Conservation (phyloP, 2,888 invertebrate genomes). For the Flexamia atlantica region DNA sequence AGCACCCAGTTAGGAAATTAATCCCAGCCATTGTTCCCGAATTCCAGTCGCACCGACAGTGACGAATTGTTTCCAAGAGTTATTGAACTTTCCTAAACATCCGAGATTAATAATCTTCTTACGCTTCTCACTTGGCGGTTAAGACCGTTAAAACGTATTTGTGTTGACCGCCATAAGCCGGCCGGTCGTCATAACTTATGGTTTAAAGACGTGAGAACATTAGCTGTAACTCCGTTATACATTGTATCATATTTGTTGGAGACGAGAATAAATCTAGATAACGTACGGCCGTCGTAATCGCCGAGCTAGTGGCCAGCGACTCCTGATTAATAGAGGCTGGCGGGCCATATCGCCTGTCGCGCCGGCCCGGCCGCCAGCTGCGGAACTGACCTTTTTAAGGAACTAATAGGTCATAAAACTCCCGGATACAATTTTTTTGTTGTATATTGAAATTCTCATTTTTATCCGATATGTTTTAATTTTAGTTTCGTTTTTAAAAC, state of each 20-base stretch:
- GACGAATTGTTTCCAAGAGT: slow-evolving; percentile 41
- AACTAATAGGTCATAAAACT: too few species aligned
- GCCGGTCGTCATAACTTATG: slow-evolving; percentile 44
- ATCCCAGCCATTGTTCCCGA: slow-evolving; percentile 46
- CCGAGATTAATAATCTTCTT: slow-evolving; percentile 43
- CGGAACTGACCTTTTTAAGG: too few species aligned
- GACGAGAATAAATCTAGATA: slow-evolving; percentile 56
- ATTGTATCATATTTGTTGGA: slow-evolving; percentile 55
- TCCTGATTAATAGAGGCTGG: slow-evolving; percentile 29
- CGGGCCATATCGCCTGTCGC: not conserved
- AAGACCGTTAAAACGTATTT: slow-evolving; percentile 49
- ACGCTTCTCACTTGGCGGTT: not conserved
- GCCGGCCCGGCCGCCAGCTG: too few species aligned
- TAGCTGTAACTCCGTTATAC: slow-evolving; percentile 41
- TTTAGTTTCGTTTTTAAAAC: too few species aligned
- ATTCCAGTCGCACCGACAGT: slow-evolving; percentile 14
- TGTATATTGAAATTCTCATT: too few species aligned
- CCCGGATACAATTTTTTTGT: too few species aligned
- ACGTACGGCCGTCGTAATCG: slow-evolving; percentile 17
- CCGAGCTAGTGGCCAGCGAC: not conserved
- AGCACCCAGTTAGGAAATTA: not conserved
- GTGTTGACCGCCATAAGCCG: slow-evolving; percentile 39
- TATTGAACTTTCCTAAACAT: slow-evolving; percentile 47
- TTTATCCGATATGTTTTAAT: too few species aligned
- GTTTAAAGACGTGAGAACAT: slow-evolving; percentile 58